Evolutionary conservation across 2,797 vertebrate genomes (phyloP).

Genomic region (Leuciscus waleckii): DNA sequence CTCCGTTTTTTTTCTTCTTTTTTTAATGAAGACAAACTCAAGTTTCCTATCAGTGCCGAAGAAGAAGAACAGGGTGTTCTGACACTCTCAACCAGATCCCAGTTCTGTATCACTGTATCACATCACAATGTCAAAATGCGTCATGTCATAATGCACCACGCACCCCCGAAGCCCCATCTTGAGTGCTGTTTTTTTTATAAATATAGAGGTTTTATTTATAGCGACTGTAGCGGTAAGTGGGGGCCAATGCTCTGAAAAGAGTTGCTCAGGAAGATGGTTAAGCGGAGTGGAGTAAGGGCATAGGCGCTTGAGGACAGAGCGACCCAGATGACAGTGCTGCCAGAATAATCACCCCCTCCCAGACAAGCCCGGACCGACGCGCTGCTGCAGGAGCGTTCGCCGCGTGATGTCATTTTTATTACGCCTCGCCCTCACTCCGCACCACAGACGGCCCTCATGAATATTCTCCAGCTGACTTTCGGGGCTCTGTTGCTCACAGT

Average conservation of each 20-base stretch:
- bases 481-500: constrained; percentile 32
- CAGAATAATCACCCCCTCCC: constrained; percentile 43
- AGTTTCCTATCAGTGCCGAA: constrained; percentile 9
- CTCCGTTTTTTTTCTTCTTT: background rate
- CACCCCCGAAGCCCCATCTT: constrained; percentile 18
- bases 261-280: background rate
- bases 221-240: constrained; percentile 31
- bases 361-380: constrained; percentile 13
- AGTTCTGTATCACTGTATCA: constrained; percentile 19
- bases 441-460: constrained; percentile 61
- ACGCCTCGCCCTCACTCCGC: constrained; percentile 25
- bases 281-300: constrained; percentile 26
- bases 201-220: constrained; percentile 57
- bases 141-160: constrained; percentile 21
- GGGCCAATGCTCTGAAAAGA: constrained; percentile 29
- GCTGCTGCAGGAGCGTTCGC: background rate
- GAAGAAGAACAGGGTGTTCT: background rate
- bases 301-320: constrained; percentile 48
- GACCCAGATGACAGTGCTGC: constrained; percentile 52
- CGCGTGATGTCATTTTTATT: constrained; percentile 45
- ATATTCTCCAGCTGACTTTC: constrained; percentile 59
- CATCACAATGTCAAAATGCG: constrained; percentile 15
- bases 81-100: constrained; percentile 21
- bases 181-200: constrained; percentile 51
- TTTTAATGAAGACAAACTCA: constrained; percentile 40